Base-by-base conservation (phyloP, 2,797 vertebrate species). In the Melanitta fusca region DNA sequence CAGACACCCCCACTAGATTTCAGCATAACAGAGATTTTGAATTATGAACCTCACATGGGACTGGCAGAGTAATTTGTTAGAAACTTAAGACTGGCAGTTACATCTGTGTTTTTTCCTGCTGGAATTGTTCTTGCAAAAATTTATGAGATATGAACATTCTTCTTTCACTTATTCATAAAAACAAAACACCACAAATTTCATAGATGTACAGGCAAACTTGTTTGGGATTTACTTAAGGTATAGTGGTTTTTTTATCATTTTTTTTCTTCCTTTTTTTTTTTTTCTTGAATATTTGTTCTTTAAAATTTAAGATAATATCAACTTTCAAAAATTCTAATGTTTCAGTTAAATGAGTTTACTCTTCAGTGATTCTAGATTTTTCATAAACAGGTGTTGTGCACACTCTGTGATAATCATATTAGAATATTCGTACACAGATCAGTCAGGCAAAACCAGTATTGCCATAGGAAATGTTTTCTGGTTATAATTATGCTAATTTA, bases 51-150 rank as follows among this genome's bases (percentile, higher is more conserved):
- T 96, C 86, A 86, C 11, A 21, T 68, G 71, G 65, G 91, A 89
- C 32, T 85, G 30, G 65, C 68, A 91, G 68, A 96, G 27, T 86
- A 94, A 96, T 97, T 95, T 97, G 88, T 94, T 93, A 93, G 86
- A 97, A 97, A 96, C 47, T 91, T 95, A 89, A 97, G 95, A 96
- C 61, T 53, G 85, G 74, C 71, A 95, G 64, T 84, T 94, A 77
- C 5, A 62, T 36, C 64, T 95, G 60, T 27, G 71, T 62, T 85
- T 89, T 94, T 85, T 95, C 77, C 73, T 83, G 38, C 71, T 86
- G 39, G 53, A 92, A 38, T 51, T 95, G 78, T 97, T 96, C 58
- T 89, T 81, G 27, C 62, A 95, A 82, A 95, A 88, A 79, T 56
- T 75, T 91, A 91, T 41, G 54, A 90, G 64, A 90, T 51, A 70